Conservation (phyloP, 2,797 vertebrate species). For the Amblyraja radiata region DNA sequence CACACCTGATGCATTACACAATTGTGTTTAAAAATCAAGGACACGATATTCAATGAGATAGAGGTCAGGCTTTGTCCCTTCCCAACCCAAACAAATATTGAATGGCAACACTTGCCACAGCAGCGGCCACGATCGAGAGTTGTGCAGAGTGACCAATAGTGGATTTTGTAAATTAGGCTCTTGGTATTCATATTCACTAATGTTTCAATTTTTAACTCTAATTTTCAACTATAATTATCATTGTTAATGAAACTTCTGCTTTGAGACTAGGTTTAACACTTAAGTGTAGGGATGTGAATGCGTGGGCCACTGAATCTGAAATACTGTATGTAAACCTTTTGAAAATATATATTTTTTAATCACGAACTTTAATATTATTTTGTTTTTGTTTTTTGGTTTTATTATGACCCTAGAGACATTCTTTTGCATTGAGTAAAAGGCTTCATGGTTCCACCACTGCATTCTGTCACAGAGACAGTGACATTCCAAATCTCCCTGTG, state of each 20-base stretch:
- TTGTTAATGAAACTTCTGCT: background rate
- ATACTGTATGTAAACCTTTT: background rate
- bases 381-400: background rate
- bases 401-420: background rate
- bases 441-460: background rate
- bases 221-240: background rate
- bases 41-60: background rate
- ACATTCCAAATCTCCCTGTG: background rate
- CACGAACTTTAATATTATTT: background rate
- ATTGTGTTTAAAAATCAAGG: background rate
- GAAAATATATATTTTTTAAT: background rate
- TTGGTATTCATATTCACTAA: background rate
- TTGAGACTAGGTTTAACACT: background rate
- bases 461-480: too few species aligned
- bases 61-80: background rate
- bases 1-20: background rate
- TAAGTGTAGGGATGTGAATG: background rate
- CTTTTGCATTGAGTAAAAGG: background rate
- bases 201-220: background rate
- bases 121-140: background rate
- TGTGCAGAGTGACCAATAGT: background rate
- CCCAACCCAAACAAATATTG: background rate
- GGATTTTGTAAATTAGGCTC: constrained; percentile 1
- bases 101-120: background rate
- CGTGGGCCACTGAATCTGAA: background rate